Conservation (phyloP, 2,888 invertebrate species). For the Archaeoteleia sp. region DNA sequence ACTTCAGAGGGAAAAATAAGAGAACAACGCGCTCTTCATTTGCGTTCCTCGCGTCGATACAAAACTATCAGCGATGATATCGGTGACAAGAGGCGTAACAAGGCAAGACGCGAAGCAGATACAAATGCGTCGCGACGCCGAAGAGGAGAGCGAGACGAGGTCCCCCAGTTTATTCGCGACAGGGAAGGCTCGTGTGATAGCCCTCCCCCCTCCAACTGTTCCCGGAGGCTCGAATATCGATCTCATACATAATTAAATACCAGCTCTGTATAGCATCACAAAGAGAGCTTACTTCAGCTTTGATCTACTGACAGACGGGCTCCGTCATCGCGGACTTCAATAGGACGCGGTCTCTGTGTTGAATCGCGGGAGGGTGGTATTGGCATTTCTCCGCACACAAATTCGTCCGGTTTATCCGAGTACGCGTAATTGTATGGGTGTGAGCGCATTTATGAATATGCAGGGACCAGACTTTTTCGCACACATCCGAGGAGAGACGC, state of each 20-base stretch:
- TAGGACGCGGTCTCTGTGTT: conserved; percentile 58
- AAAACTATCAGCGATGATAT: background rate
- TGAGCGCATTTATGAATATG: conserved; percentile 13
- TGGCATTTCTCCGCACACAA: conserved; percentile 54
- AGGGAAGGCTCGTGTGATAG: conserved; percentile 37
- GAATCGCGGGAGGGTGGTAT: conserved; percentile 65
- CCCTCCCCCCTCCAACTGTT: conserved; percentile 31
- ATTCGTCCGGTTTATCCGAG: conserved; percentile 24
- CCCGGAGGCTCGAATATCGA: conserved; percentile 74
- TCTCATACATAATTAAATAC: conserved; percentile 75
- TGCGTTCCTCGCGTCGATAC: background rate
- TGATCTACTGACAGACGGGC: conserved; percentile 74
- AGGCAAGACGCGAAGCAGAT: conserved; percentile 40
- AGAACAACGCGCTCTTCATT: background rate
- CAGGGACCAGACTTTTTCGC: conserved; percentile 4
- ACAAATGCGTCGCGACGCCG: conserved; percentile 18
- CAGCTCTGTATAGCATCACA: conserved; percentile 72
- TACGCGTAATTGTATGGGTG: conserved; percentile 6
- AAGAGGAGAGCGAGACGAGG: conserved; percentile 14
- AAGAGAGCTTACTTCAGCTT: conserved; percentile 74
- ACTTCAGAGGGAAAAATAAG: background rate
- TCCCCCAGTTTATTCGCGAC: conserved; percentile 24
- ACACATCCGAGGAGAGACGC: conserved; percentile 29
- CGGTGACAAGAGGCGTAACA: conserved; percentile 25
- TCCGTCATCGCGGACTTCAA: conserved; percentile 74